Evolutionary conservation across 2,797 vertebrate species (phyloP).

Genomic region (Acrocephalus scirpaceus): DNA sequence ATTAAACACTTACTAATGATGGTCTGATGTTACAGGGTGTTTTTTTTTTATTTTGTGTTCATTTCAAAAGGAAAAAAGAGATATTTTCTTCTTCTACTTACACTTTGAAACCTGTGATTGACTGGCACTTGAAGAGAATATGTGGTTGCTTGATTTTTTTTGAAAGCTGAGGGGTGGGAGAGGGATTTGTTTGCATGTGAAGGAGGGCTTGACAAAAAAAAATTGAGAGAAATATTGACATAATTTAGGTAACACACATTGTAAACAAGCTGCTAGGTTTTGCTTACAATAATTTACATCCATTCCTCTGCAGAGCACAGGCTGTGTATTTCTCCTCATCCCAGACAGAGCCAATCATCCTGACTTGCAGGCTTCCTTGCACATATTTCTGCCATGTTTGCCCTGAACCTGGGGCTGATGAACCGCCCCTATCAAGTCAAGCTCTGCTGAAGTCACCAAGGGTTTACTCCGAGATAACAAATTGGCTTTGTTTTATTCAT

Average conservation of each 20-base stretch:
- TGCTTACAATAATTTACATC: slow-evolving; percentile 30
- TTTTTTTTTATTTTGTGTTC: background rate
- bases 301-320: background rate
- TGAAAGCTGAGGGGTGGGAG: slow-evolving; percentile 1
- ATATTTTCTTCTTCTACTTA: background rate
- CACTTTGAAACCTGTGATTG: background rate
- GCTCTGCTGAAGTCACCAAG: background rate
- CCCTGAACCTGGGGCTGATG: slow-evolving; percentile 18
- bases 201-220: slow-evolving; percentile 16
- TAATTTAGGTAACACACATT: slow-evolving; percentile 31
- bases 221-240: background rate
- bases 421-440: background rate
- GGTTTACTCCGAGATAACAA: background rate
- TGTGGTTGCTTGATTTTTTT: background rate
- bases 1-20: background rate
- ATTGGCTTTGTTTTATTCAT: slow-evolving; percentile 21
- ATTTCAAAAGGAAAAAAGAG: background rate
- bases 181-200: slow-evolving; percentile 31
- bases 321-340: background rate
- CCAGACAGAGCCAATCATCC: slow-evolving; percentile 21
- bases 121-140: background rate
- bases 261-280: slow-evolving; percentile 44
- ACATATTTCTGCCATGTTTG: slow-evolving; percentile 7
- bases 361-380: background rate
- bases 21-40: background rate